A percentile compares a stretch with the other conserved stretches of the same genome.
phyloP scores from a whole-genome alignment of 92 coral and sea anemone species.

The Pocillopora meandrina region DNA sequence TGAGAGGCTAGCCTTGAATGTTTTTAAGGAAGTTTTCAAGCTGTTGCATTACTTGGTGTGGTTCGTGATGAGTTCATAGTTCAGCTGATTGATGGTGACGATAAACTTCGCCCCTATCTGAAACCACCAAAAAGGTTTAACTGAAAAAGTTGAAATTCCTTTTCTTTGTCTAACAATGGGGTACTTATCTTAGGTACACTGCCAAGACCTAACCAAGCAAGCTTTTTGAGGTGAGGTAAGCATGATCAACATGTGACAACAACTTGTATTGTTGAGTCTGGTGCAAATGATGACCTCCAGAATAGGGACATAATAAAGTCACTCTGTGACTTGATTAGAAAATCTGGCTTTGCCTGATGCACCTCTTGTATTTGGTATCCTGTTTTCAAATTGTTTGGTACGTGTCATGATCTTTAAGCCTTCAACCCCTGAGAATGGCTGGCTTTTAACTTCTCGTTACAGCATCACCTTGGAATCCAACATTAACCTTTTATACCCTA shows the following conservation, averaged over 20 bases:
- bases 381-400: background rate
- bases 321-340: slow-evolving; percentile 60
- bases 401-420: too few relatives aligned
- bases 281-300: slow-evolving; percentile 74
- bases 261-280: background rate
- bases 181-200: too few relatives aligned
- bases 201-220: too few relatives aligned
- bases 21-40: background rate
- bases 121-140: slow-evolving; percentile 24
- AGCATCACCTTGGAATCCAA: too few relatives aligned
- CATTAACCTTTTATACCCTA: too few relatives aligned
- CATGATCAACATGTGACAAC: background rate
- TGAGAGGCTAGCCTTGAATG: background rate
- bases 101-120: slow-evolving; percentile 93
- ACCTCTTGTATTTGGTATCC: background rate
- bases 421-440: too few relatives aligned
- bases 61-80: slow-evolving; percentile 74
- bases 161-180: background rate
- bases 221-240: background rate
- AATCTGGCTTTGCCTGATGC: slow-evolving; percentile 69
- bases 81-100: slow-evolving; percentile 79
- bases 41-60: background rate
- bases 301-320: slow-evolving; percentile 75
- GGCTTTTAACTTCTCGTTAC: too few relatives aligned
- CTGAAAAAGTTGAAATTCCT: too few relatives aligned